phyloP scores from a whole-genome alignment of 1,140 invertebrate species.

The Homarus americanus region DNA sequence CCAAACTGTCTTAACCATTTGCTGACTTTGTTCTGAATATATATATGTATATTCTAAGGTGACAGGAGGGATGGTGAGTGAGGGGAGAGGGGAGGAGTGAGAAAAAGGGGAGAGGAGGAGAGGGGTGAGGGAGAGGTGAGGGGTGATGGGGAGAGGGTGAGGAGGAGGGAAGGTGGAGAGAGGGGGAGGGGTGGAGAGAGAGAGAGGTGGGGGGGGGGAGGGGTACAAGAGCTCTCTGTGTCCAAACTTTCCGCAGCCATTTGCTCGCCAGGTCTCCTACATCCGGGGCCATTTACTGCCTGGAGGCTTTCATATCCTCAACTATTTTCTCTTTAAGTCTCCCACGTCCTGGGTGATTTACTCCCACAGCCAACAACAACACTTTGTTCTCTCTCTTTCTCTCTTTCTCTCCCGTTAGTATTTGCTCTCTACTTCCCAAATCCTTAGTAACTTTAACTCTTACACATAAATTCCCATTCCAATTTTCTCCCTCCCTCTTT shows the following conservation, averaged over 20 bases:
- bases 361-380: background rate
- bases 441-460: no score
- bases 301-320: background rate
- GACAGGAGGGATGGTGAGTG: no score
- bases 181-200: background rate
- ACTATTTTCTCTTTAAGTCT: conserved; percentile 32
- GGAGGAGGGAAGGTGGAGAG: background rate
- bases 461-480: no score
- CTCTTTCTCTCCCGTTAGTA: no score
- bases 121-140: no score
- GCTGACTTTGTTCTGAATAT: no score
- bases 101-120: background rate
- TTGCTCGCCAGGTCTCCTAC: background rate
- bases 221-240: background rate
- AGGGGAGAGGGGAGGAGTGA: no score
- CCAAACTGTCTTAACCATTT: no score
- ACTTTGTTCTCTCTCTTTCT: background rate
- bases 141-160: no score
- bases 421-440: no score
- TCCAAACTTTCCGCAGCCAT: conserved; percentile 20
- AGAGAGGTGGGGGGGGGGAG: background rate
- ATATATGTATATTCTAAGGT: no score
- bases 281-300: conserved; percentile 17
- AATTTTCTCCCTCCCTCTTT: no score
- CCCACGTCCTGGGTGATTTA: conserved; percentile 13